A percentile compares a stretch with the other conserved stretches of the same genome.
phyloP scores from a whole-genome alignment of 2,888 invertebrate species.

The Antheraea assamensis region DNA sequence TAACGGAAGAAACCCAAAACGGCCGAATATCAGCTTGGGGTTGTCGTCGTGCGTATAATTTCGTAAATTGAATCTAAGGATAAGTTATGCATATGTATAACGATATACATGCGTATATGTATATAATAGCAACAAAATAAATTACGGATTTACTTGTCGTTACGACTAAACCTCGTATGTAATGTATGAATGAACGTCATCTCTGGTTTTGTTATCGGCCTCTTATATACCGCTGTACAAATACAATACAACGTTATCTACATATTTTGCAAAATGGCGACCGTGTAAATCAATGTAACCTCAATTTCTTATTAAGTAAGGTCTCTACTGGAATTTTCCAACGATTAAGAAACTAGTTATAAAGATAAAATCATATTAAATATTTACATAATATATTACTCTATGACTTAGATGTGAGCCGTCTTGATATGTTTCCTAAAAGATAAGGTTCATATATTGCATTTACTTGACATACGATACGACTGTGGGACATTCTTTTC shows the following conservation, averaged over 20 bases:
- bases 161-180: conserved; percentile 26
- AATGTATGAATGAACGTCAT: conserved; percentile 52
- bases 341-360: conserved; percentile 44
- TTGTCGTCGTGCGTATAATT: no score
- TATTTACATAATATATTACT: conserved; percentile 15
- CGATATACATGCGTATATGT: background rate
- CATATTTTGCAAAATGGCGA: conserved; percentile 60
- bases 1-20: no score
- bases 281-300: conserved; percentile 76
- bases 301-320: conserved; percentile 76
- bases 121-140: background rate
- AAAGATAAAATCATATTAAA: conserved; percentile 24
- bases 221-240: conserved; percentile 58
- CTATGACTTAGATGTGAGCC: conserved; percentile 11
- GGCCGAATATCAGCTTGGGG: no score
- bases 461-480: background rate
- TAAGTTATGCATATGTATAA: background rate
- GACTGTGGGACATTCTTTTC: background rate
- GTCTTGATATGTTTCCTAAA: conserved; percentile 14
- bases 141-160: conserved; percentile 3
- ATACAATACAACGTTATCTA: conserved; percentile 65
- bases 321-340: conserved; percentile 73
- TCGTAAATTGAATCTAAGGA: no score
- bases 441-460: conserved; percentile 5
- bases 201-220: conserved; percentile 53